Base-by-base conservation (phyloP, 2,888 invertebrate genomes). In the Pediacus dermestoides region DNA sequence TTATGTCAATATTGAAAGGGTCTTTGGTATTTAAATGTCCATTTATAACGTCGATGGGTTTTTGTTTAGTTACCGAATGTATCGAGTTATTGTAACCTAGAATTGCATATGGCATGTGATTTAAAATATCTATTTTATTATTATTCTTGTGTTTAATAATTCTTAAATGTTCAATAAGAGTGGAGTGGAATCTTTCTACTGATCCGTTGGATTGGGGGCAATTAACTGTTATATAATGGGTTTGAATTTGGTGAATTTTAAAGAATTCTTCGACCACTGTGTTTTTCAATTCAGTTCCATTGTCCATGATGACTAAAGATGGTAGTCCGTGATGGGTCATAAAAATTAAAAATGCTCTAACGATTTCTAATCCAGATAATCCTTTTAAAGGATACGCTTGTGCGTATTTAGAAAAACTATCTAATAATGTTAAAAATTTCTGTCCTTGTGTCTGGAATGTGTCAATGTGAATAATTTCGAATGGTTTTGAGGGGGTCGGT, bases 401-500 rank as follows among this genome's bases (percentile, higher is more conserved):
- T 18, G 32, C 18, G 10, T 32, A 32, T 32, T 32, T 21, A 11
- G 21, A 30, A 7, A 30, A 14, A 4, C 16, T 27, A 10, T 30
- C 30, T 7, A 30, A 16, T 4, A 30, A 16, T 22, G 9, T 18
- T 3, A 21, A 11, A 9, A 18, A 21, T 18, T 21, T 32, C 9
- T 18, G 32, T 10, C 32, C 2, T 9, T 32, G 32, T 18, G 18
- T 21, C 21, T 32, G 32, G 25, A 18, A 21, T 3, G 32, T 32
- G 8, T 32, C 21, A 18, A 32, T 21, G 11, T 32, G 32, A 15
- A 16, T 15, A 15, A 31, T 31, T 16, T 18, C 9, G 2, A 48
- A 40, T 2, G 57, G 58, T 39, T 41, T 50, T 0, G 11, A 30
- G 2, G 52, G 45, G 1, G 52, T 53, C 34, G 51, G 48, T 1